Evolutionary conservation across 2,888 invertebrate genomes (phyloP).

Genomic region (Caenorhabditis sp.): DNA sequence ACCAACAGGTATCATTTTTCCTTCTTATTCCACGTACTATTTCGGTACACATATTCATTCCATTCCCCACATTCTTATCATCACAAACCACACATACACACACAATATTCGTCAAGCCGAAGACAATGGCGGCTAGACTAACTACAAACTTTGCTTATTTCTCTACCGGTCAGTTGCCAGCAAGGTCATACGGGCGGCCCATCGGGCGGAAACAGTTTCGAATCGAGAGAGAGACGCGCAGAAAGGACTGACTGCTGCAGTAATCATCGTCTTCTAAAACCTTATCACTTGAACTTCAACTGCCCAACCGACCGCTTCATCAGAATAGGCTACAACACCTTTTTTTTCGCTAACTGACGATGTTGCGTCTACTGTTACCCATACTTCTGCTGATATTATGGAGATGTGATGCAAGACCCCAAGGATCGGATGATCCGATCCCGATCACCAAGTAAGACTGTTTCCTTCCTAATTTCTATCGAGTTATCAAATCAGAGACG

Average conservation of each 20-base stretch:
- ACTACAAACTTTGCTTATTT: constrained; percentile 43
- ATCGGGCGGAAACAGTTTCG: constrained; percentile 24
- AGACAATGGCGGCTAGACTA: constrained; percentile 54
- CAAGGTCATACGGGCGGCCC: constrained; percentile 52
- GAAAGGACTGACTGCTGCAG: constrained; percentile 27
- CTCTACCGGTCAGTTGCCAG: constrained; percentile 48
- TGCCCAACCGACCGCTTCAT: constrained; percentile 17
- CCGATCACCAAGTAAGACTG: constrained; percentile 51
- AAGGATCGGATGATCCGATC: constrained; percentile 28
- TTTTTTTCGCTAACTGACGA: background rate
- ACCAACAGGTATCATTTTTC: no score
- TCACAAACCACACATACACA: constrained; percentile 50
- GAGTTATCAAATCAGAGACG: constrained; percentile 30
- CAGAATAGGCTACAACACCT: constrained; percentile 7
- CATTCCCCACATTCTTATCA: constrained; percentile 49
- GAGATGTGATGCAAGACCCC: constrained; percentile 35
- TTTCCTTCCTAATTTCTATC: background rate
- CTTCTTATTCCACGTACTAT: background rate
- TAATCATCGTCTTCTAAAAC: constrained; percentile 44
- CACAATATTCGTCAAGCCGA: constrained; percentile 32
- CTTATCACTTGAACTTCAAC: constrained; percentile 18
- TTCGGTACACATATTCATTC: constrained; percentile 29
- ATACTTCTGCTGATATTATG: constrained; percentile 28
- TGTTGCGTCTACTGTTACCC: constrained; percentile 33
- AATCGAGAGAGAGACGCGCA: background rate